Evolutionary conservation across 2,888 invertebrate genomes (phyloP).

Genomic region (Yponomeuta evonymella): DNA sequence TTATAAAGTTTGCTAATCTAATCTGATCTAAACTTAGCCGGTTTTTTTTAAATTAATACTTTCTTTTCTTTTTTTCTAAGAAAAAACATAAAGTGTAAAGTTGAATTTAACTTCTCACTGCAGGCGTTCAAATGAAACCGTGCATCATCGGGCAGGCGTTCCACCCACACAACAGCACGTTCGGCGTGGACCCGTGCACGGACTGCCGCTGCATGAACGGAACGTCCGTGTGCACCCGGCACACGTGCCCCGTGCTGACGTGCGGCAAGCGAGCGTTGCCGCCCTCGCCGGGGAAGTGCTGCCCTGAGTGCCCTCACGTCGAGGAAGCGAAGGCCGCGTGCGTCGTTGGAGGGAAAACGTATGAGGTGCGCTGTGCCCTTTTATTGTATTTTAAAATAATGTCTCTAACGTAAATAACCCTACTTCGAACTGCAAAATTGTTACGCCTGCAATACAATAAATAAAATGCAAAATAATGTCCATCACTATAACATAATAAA

Average conservation of each 20-base stretch:
- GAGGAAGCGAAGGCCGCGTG: constrained; percentile 83
- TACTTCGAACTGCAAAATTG: no score
- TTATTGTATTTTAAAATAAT: no score
- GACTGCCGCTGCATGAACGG: constrained; percentile 88
- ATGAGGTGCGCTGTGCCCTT: constrained; percentile 76
- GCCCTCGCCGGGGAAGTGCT: constrained; percentile 81
- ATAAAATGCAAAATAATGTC: not conserved
- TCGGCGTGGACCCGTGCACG: constrained; percentile 86
- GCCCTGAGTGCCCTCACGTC: constrained; percentile 84
- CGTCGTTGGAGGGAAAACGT: constrained; percentile 78
- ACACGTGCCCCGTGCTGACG: constrained; percentile 92
- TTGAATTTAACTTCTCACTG: constrained; percentile 27
- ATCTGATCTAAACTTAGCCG: no score
- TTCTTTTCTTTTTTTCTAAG: no score
- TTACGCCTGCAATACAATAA: no score
- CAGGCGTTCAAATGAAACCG: constrained; percentile 57
- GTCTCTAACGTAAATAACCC: no score
- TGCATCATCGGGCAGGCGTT: constrained; percentile 85
- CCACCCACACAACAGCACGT: constrained; percentile 78
- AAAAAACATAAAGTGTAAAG: no score
- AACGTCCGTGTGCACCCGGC: constrained; percentile 85
- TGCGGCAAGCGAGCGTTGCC: constrained; percentile 86
- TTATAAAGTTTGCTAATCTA: no score
- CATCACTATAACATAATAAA: not conserved
- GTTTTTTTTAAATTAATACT: no score